Evolutionary conservation across 2,113 vertebrate species (phyloP).

Genomic region (Pavo muticus): DNA sequence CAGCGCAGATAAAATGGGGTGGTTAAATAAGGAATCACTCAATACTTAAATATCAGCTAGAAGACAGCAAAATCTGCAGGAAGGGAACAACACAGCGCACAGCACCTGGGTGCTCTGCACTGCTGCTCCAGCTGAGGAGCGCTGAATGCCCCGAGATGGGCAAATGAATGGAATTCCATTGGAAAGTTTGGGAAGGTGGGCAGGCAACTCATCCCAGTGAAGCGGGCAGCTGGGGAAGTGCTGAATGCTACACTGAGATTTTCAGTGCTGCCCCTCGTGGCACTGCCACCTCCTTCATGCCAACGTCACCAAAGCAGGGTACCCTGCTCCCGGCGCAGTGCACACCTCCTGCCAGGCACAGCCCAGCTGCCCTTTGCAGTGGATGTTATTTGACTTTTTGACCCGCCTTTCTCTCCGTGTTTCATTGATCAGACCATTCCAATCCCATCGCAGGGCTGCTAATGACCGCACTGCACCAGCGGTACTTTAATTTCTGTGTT

Average conservation of each 20-base stretch:
- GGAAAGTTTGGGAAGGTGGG: not conserved
- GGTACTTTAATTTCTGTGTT: slow-evolving; percentile 34
- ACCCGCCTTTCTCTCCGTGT: not conserved
- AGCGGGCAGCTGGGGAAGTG: not conserved
- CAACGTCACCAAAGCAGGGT: not conserved
- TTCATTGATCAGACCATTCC: not conserved
- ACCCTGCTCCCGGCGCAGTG: too few relatives aligned
- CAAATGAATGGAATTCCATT: too few relatives aligned
- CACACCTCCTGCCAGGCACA: not conserved
- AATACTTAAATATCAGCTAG: not conserved
- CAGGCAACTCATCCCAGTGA: not conserved
- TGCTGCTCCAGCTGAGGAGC: not conserved
- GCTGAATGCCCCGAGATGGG: not conserved
- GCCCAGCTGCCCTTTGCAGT: not conserved
- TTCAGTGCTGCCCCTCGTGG: not conserved
- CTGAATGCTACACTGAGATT: not conserved
- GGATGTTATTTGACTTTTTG: not conserved
- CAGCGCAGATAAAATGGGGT: not conserved
- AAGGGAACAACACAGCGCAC: accelerated
- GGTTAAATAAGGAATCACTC: not conserved
- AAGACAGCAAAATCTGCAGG: not conserved
- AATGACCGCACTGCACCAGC: not conserved
- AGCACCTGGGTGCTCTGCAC: accelerated
- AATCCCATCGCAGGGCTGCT: slow-evolving; percentile 15
- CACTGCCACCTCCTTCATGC: too few relatives aligned